Evolutionary conservation across 1,140 invertebrate genomes (phyloP), one percentile per base, ranked within the genome.

Genomic region (Sinella curviseta): DNA sequence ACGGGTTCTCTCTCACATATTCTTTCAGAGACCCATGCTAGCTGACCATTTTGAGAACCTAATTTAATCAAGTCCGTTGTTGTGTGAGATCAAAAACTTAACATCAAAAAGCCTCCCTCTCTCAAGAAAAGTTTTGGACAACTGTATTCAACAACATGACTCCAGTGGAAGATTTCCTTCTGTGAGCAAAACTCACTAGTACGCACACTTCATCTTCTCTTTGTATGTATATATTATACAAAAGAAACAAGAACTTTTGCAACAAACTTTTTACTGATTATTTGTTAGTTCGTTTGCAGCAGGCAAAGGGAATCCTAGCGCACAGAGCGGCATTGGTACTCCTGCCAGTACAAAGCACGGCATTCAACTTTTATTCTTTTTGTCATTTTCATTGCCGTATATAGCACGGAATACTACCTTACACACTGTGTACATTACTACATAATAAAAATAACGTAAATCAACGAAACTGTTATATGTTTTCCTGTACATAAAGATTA

Each of bases 61-160:
- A 70, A 70, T 70, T 70, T 70, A 70, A 70, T 70, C 65, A 70
- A 70, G 30, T 33, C 12, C 1, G 12, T 30, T 60, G 8, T 20
- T 48, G 39, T 48, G 30, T 70, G 65, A 70, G 65, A 70, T 70
- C 65, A 70, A 70, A 33, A 70, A 70, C 65, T 70, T 70, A 31
- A 33, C 26, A 70, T 70, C 65, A 30, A 70, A 70, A 65, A 33
- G 31, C 65, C 31, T 70, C 65, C 8, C 39, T 48, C n/a, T 48
- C 8, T 48, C 8, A 48, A 8, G 28, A 70, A 12, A 70, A 70
- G 28, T 70, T 60, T 60, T 70, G 65, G 30, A 33, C 65, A 31
- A 70, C 65, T 70, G 28, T 24, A n/a, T 60, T 60, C 3, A 17
- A 60, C 12, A 60, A 60, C 12, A 26, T 12, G 57, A 26, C 12